Evolutionary conservation across 2,113 vertebrate species (phyloP).

Genomic region (Eulemur rufifrons): DNA sequence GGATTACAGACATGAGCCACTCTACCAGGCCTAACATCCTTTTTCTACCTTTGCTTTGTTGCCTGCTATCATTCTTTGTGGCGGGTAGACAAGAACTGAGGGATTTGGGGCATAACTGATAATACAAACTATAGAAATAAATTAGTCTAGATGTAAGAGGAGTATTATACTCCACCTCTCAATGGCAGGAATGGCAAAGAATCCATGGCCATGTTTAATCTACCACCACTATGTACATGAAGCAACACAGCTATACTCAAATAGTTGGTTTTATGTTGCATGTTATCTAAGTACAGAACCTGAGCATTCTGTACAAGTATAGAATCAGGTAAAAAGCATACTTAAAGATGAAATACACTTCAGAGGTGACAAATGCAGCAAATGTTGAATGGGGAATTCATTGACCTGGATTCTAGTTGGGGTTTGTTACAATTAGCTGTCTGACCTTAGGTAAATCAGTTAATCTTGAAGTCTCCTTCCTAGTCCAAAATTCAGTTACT

Average conservation of each 20-base stretch:
- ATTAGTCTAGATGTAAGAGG: neutral
- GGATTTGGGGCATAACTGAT: no score
- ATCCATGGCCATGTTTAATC: neutral
- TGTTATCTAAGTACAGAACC: neutral
- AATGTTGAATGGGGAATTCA: slow-evolving; percentile 1
- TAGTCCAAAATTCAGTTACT: slow-evolving; percentile 56
- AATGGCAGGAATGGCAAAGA: neutral
- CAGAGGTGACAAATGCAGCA: slow-evolving; percentile 33
- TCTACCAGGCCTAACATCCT: no score
- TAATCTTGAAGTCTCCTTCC: slow-evolving; percentile 38
- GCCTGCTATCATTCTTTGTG: no score
- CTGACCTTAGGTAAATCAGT: slow-evolving; percentile 67
- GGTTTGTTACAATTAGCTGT: slow-evolving; percentile 60
- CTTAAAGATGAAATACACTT: neutral
- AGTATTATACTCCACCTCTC: neutral
- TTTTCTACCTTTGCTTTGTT: no score
- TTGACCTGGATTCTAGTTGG: neutral
- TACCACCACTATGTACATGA: neutral
- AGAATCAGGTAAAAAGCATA: neutral
- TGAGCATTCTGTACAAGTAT: neutral
- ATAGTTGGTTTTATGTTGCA: neutral
- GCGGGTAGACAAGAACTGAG: no score
- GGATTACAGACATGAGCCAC: no score
- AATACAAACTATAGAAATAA: neutral
- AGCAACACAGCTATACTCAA: neutral